Percentiles rank a stretch among this genome's conserved stretches.
Evolutionary conservation across 2,888 invertebrate species (phyloP).

Genomic region (Pantelozetes paolii): DNA sequence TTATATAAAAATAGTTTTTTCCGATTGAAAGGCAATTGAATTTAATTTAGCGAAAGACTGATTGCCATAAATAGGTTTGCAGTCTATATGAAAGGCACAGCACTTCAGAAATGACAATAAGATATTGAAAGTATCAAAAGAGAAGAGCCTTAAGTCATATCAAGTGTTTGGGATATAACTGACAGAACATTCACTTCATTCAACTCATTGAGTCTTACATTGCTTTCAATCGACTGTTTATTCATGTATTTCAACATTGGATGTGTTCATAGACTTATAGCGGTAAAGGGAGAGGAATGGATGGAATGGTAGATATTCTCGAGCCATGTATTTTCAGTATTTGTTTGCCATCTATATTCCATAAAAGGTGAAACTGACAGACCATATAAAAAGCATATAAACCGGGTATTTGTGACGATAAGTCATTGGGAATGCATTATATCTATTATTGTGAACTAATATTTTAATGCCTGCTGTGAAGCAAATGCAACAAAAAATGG

Average conservation of each 20-base stretch:
- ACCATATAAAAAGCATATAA: slow-evolving; percentile 1
- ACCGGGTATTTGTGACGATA: background rate
- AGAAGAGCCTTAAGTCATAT: background rate
- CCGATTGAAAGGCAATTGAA: background rate
- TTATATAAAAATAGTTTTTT: background rate
- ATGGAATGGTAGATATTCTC: background rate
- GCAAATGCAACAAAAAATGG: slow-evolving; percentile 19
- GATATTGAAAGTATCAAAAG: slow-evolving; percentile 4
- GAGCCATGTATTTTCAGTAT: background rate
- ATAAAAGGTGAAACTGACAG: slow-evolving; percentile 29
- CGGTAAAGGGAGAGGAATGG: background rate
- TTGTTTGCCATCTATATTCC: slow-evolving; percentile 31
- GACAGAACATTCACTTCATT: background rate
- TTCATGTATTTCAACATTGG: background rate
- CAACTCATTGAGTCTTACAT: background rate
- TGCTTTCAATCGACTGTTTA: background rate
- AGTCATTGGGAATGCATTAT: slow-evolving; percentile 14
- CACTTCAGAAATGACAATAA: slow-evolving; percentile 13
- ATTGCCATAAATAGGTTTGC: slow-evolving; percentile 23
- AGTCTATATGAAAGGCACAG: background rate
- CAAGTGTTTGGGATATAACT: background rate
- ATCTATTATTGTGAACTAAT: slow-evolving; percentile 16
- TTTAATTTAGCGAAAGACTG: slow-evolving; percentile 7
- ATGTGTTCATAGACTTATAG: background rate
- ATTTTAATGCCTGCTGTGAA: slow-evolving; percentile 32